Conservation (phyloP, 2,113 vertebrate species). For the Calyptomena viridis region DNA sequence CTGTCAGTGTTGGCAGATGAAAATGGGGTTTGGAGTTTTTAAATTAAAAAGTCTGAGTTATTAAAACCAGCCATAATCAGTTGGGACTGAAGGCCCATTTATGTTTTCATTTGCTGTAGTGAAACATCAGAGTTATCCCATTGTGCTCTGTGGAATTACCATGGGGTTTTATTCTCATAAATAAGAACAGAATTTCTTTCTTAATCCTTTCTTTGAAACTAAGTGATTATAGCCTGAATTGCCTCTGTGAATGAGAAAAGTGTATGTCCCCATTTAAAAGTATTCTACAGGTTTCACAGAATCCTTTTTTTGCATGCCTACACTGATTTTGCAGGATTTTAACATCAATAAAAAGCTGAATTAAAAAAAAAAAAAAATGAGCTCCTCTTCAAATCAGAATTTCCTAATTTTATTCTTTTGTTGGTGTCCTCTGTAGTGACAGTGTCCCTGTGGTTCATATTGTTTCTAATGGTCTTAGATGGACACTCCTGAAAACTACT, state of each 20-base stretch:
- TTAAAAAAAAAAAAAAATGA: background rate
- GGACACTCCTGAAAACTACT: background rate
- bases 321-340: background rate
- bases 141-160: conserved; percentile 28
- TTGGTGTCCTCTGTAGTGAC: background rate
- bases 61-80: conserved; percentile 24
- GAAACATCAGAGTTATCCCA: conserved; percentile 15
- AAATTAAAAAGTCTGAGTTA: conserved; percentile 9
- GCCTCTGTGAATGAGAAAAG: background rate
- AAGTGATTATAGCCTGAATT: background rate
- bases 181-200: conserved; percentile 3
- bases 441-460: background rate
- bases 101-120: background rate
- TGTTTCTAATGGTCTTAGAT: background rate
- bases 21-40: background rate
- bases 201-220: conserved; percentile 25
- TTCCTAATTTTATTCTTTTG: background rate
- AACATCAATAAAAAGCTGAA: background rate
- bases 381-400: background rate
- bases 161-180: background rate
- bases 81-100: conserved; percentile 19
- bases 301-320: background rate
- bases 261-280: background rate
- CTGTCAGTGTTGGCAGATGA: background rate
- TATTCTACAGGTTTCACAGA: background rate